Evolutionary conservation across 2,797 vertebrate genomes (phyloP).

Genomic region (Eupleurogrammus muticus): DNA sequence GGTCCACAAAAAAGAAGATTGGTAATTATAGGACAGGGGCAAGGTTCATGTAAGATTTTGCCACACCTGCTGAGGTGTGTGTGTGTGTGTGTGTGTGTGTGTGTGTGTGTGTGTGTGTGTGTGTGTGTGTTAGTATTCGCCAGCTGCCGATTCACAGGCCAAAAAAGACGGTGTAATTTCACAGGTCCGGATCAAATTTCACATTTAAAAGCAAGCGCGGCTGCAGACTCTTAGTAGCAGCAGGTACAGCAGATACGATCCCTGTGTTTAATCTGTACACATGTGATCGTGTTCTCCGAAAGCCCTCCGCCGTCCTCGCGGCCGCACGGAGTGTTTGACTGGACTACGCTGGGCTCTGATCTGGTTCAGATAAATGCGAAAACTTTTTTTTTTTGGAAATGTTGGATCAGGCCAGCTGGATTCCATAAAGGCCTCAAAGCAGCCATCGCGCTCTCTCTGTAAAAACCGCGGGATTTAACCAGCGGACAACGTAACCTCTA

Average conservation of each 20-base stretch:
- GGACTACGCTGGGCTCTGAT: constrained; percentile 56
- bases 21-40: constrained; percentile 33
- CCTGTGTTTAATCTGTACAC: constrained; percentile 34
- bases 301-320: constrained; percentile 20
- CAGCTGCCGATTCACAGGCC: constrained; percentile 63
- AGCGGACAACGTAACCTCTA: constrained; percentile 67
- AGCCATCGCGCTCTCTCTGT: constrained; percentile 66
- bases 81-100: neutral
- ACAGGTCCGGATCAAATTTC: constrained; percentile 58
- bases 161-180: constrained; percentile 58
- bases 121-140: constrained; percentile 38
- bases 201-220: constrained; percentile 39
- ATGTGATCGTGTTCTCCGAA: constrained; percentile 37
- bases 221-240: constrained; percentile 14
- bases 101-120: neutral
- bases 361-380: constrained; percentile 67
- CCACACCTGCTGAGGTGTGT: constrained; percentile 62
- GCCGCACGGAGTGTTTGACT: constrained; percentile 48
- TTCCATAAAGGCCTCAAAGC: constrained; percentile 78
- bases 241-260: constrained; percentile 27
- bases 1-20: constrained; percentile 37
- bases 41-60: constrained; percentile 38
- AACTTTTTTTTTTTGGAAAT: constrained; percentile 69
- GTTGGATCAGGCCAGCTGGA: constrained; percentile 75
- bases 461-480: constrained; percentile 74